Percentiles rank a stretch among this genome's conserved stretches.
Conservation (phyloP, 2,888 invertebrate genomes). For the Serrognathus titanus region DNA sequence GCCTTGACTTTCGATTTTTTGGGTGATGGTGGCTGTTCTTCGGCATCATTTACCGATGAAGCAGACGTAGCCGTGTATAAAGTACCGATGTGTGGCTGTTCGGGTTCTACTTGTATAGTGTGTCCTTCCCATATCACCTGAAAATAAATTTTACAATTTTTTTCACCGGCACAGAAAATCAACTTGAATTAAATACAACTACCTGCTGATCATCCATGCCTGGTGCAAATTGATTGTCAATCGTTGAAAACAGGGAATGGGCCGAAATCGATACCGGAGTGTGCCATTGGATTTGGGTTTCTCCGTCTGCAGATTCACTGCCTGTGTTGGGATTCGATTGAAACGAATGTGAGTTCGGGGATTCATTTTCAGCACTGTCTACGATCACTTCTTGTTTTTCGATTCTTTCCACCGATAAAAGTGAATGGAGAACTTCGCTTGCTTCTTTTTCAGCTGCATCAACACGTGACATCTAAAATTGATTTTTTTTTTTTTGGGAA, state of each 20-base stretch:
- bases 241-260: constrained; percentile 46
- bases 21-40: constrained; percentile 28
- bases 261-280: constrained; percentile 54
- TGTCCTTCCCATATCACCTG: constrained; percentile 67
- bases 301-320: constrained; percentile 35
- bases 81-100: constrained; percentile 38
- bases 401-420: constrained; percentile 63
- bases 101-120: constrained; percentile 60
- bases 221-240: constrained; percentile 46
- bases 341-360: constrained; percentile 39
- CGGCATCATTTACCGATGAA: constrained; percentile 18
- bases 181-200: constrained; percentile 21
- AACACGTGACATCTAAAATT: constrained; percentile 59
- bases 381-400: constrained; percentile 51
- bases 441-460: constrained; percentile 69
- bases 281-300: constrained; percentile 59
- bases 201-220: constrained; percentile 48
- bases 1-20: constrained; percentile 39
- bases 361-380: constrained; percentile 37
- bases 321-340: constrained; percentile 34
- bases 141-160: constrained; percentile 27
- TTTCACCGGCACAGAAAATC: not conserved
- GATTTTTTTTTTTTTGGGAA: not conserved
- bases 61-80: constrained; percentile 36
- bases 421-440: constrained; percentile 65